Evolutionary conservation across 2,797 vertebrate species (phyloP), one percentile per base, ranked within the genome.

Genomic region (Enteromius afrohamiltoni): DNA sequence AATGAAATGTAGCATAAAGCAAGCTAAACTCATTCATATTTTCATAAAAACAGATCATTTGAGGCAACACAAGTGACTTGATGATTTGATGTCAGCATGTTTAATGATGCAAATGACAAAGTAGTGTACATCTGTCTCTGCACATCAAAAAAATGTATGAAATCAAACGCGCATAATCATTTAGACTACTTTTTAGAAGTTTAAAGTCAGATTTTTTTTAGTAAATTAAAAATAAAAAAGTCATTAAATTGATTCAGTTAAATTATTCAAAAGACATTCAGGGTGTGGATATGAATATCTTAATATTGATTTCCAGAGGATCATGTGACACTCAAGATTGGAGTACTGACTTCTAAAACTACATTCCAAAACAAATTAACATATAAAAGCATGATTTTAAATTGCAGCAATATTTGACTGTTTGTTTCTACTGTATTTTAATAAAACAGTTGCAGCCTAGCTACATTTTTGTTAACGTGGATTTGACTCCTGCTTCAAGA

Each of bases 211-310:
- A n/a, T n/a, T n/a, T 3, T 3, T 51, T 21, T 21, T 51, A 51
- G 17, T 6, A 51, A 19, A 51, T 7, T 19, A 51, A 1, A 5
- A 1, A 34, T 34, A 34, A 34, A 34, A 34, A 29, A 29, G 2
- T 1, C 29, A 29, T 29, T 29, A 29, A 29, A 29, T 29, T 29
- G 29, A 29, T n/a, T n/a, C 1, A 19, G 10, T 55, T 55, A n/a
- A 55, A 55, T 9, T 55, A 21, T 49, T 17, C 51, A 79, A 87
- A 68, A 68, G 10, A 67, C 64, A 67, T 67, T 37, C 11, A 4
- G 10, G 4, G 19, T 19, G 62, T 4, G 10, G 9, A 65, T 65
- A 34, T 53, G 0, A 34, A 3, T 34, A 34, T 34, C 31, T 34
- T 34, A 29, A 29, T 29, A 29, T 29, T 29, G 29, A 29, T 29